These are phyloP conservation scores for Pachycephala philippinensis DNA, from an alignment of 2,113 vertebrate genomes.

Conservation along the genomic window DNA sequence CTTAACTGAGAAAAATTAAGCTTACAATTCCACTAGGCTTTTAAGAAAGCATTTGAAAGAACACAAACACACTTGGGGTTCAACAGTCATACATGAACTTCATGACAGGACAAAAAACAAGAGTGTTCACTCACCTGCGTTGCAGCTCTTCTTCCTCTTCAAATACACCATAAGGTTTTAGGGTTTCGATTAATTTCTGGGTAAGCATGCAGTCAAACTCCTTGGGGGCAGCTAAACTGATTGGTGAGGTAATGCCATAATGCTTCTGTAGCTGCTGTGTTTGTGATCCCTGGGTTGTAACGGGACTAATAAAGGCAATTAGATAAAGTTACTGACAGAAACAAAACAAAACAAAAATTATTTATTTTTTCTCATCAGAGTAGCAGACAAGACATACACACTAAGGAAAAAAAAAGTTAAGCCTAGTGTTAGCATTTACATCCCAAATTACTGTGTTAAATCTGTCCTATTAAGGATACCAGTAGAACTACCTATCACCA, in stretches of 20 bases:
- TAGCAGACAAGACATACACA: background rate
- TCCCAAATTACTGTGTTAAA: background rate
- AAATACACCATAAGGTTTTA: slow-evolving; percentile 86
- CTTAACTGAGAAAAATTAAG: background rate
- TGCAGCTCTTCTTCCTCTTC: slow-evolving; percentile 87
- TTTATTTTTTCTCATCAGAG: background rate
- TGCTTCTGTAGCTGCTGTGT: slow-evolving; percentile 78
- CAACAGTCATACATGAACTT: background rate
- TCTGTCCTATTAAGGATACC: background rate
- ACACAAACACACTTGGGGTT: background rate
- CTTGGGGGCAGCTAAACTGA: slow-evolving; percentile 85
- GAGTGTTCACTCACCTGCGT: slow-evolving; percentile 75
- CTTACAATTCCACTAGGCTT: background rate
- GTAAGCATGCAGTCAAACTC: slow-evolving; percentile 83
- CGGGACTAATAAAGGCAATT: slow-evolving; percentile 76
- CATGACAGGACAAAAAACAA: background rate
- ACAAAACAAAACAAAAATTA: background rate
- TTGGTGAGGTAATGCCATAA: slow-evolving; percentile 89
- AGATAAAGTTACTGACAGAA: slow-evolving; percentile 60
- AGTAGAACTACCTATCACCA: background rate
- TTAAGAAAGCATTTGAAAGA: background rate
- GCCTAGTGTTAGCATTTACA: background rate
- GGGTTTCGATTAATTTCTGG: slow-evolving; percentile 81
- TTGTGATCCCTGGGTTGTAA: slow-evolving; percentile 81
- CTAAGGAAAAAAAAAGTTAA: background rate